phyloP scores from a whole-genome alignment of 1,140 invertebrate species.

The Solen grandis region DNA sequence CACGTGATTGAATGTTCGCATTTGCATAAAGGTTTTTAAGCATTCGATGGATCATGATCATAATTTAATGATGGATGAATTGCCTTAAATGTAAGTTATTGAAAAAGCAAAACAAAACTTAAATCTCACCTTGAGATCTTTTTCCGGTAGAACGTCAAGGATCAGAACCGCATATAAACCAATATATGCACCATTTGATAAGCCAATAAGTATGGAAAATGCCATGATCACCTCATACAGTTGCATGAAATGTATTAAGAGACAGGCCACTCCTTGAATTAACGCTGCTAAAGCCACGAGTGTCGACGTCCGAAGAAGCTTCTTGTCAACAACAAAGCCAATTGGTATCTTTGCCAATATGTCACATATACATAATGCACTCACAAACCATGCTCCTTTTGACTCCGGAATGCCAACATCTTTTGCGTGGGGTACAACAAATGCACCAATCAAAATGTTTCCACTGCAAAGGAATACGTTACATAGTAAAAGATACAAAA shows the following conservation, averaged over 20 bases:
- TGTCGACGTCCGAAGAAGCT: slow-evolving; percentile 27
- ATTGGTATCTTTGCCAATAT: neutral
- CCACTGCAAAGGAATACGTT: slow-evolving; percentile 38
- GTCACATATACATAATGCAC: slow-evolving; percentile 7
- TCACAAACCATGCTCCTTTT: slow-evolving; percentile 16
- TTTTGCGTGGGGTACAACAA: slow-evolving; percentile 14
- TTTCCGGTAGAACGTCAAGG: slow-evolving; percentile 22
- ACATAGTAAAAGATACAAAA: slow-evolving; percentile 30
- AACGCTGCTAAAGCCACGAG: slow-evolving; percentile 9
- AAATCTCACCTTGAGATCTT: slow-evolving; percentile 47
- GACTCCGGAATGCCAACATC: slow-evolving; percentile 28
- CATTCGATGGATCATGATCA: too few relatives aligned
- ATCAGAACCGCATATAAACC: slow-evolving; percentile 37
- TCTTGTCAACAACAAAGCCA: slow-evolving; percentile 33
- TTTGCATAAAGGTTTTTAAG: too few relatives aligned
- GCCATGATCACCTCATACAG: slow-evolving; percentile 15
- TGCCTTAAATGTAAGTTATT: too few relatives aligned
- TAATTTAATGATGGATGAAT: too few relatives aligned
- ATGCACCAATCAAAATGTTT: neutral
- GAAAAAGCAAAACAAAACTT: too few relatives aligned
- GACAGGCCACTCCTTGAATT: slow-evolving; percentile 7
- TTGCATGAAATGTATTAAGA: slow-evolving; percentile 18
- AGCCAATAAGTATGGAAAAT: slow-evolving; percentile 14
- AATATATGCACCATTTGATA: slow-evolving; percentile 41
- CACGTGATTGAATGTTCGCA: too few relatives aligned